These are phyloP conservation scores for Staurois parvus DNA, from an alignment of 2,797 vertebrate species.

Conservation along the genomic window DNA sequence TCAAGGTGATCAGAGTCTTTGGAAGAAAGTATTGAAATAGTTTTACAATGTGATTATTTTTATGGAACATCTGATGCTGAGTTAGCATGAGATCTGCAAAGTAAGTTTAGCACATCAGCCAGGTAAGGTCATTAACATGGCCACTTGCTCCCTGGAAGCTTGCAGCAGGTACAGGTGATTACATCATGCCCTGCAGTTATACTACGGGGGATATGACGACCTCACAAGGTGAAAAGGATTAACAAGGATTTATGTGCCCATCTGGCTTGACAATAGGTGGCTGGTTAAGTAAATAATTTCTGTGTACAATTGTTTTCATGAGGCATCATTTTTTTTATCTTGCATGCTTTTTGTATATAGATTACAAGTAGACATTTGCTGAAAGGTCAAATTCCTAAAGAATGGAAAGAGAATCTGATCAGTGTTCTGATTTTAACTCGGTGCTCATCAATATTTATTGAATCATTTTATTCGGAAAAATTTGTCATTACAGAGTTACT, in stretches of 20 bases:
- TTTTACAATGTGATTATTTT: slow-evolving; percentile 4
- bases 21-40: background rate
- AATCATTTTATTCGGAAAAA: too few relatives aligned
- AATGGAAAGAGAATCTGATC: background rate
- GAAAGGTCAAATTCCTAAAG: background rate
- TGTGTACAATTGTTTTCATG: slow-evolving; percentile 11
- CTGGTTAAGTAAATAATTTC: slow-evolving; percentile 54
- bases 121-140: slow-evolving; percentile 37
- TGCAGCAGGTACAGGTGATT: slow-evolving; percentile 48
- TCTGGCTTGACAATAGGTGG: slow-evolving; percentile 51
- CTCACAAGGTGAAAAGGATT: slow-evolving; percentile 56
- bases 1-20: slow-evolving; percentile 15
- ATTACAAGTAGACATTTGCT: background rate
- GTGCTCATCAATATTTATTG: background rate
- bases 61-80: slow-evolving; percentile 26
- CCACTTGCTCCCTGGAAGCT: slow-evolving; percentile 17
- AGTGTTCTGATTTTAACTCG: background rate
- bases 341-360: slow-evolving; percentile 21
- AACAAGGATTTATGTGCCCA: slow-evolving; percentile 56
- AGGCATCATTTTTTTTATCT: background rate
- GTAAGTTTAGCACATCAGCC: slow-evolving; percentile 8
- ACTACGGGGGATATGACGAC: slow-evolving; percentile 43
- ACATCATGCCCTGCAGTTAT: slow-evolving; percentile 52
- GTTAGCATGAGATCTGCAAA: background rate
- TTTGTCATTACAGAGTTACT: background rate